Base-by-base conservation (phyloP, 2,113 vertebrate species). In the Zosterops lateralis region DNA sequence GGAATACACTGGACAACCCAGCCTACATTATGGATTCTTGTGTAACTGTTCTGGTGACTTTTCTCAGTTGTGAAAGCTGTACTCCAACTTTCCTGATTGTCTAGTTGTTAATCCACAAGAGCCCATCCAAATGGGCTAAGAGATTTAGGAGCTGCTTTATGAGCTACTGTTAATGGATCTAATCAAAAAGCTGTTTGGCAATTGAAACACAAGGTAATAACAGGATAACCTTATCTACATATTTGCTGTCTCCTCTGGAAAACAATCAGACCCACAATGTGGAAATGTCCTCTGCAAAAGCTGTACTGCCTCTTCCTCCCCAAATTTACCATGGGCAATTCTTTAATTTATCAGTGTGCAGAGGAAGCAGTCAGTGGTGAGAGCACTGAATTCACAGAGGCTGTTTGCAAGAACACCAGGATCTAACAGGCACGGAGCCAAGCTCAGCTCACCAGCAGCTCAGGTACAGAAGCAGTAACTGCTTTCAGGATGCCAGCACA, bases 291-390 rank as follows among this genome's bases (percentile, higher is more conserved):
- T 53, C 84, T 79, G 65, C 20, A 66, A 25, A 60, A 62, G 47
- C 47, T 32, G 9, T 42, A 2, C 3, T 61, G 36, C 20, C 40
- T 74, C 47, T 26, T 51, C 20, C 31, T 74, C 66, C 65, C 34
- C 25, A 8, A 6, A 72, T 11, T 56, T 44, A 36, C 36, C 56
- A 47, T 0, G 0, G 44, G 21, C 16, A 31, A 6, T 5, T 47
- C 62, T 67, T 62, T 2, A 47, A 60, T 3, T 25, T 7, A 3
- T 19, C 56, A 31, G 31, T 2, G n/a, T 14, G n/a, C 42, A 57
- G 47, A 44, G 57, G 18, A n/a, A 61, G 66, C 45, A 24, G 29
- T 1, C 21, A 15, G 8, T 7, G 56, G 25, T 9, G 42, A 61
- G 50, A 47, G 21, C 29, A 10, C 36, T n/a, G 19, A 71, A 12